Percentiles rank a stretch among this genome's conserved stretches.
These are phyloP conservation scores for Heliothis peltigera DNA, from an alignment of 2,888 invertebrate genomes.

Conservation along the genomic window DNA sequence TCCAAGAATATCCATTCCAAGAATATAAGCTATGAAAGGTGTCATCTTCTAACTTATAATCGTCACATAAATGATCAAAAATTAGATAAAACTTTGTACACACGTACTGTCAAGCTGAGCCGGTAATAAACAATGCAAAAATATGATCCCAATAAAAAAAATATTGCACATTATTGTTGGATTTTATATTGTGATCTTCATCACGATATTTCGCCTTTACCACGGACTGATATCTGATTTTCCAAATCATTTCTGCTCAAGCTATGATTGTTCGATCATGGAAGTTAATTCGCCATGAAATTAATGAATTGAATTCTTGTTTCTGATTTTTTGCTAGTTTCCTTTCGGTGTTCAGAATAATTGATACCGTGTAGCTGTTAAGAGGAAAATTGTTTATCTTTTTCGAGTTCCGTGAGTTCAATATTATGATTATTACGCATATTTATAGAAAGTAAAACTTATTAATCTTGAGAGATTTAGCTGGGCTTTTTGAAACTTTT, in stretches of 20 bases:
- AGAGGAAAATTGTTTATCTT: constrained; percentile 12
- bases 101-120: constrained; percentile 66
- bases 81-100: constrained; percentile 28
- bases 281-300: constrained; percentile 76
- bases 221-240: constrained; percentile 24
- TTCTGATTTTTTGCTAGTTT: constrained; percentile 39
- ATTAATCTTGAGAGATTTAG: too few species aligned
- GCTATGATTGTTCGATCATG: constrained; percentile 50
- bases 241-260: constrained; percentile 47
- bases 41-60: constrained; percentile 20
- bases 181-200: constrained; percentile 46
- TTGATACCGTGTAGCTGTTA: constrained; percentile 47
- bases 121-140: constrained; percentile 55
- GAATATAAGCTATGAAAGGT: constrained; percentile 16
- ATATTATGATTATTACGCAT: constrained; percentile 16
- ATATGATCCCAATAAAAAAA: constrained; percentile 47
- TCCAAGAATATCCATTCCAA: constrained; percentile 29
- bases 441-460: too few species aligned
- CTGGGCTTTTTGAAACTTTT: too few species aligned
- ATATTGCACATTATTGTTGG: constrained; percentile 51
- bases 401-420: constrained; percentile 38
- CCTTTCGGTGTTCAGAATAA: constrained; percentile 49
- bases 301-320: constrained; percentile 64
- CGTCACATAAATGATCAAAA: constrained; percentile 27
- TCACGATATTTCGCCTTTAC: constrained; percentile 34